Percentiles rank a stretch among this genome's conserved stretches.
These are phyloP conservation scores for Baryphthengus martii DNA, from an alignment of 2,113 vertebrate genomes.

Conservation along the genomic window DNA sequence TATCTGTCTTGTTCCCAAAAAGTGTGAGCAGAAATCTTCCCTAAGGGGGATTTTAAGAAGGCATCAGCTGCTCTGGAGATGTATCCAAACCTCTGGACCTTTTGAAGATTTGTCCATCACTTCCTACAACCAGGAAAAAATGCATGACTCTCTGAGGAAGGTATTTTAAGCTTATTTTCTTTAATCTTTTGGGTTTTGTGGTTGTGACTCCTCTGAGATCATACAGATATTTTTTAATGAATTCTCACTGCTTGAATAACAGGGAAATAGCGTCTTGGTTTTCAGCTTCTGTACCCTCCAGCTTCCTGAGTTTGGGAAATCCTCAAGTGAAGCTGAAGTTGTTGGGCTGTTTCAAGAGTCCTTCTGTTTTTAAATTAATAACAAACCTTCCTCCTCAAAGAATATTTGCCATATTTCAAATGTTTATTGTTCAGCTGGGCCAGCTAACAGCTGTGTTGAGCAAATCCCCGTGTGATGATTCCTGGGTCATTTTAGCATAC, in stretches of 20 bases:
- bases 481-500: conserved; percentile 33
- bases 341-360: background rate
- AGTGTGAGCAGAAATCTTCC: background rate
- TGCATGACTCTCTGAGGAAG: conserved; percentile 46
- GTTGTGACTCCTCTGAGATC: conserved; percentile 35
- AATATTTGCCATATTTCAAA: conserved; percentile 44
- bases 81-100: conserved; percentile 11
- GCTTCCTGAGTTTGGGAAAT: background rate
- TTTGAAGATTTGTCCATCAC: conserved; percentile 17
- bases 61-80: background rate
- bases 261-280: background rate
- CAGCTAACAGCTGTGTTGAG: conserved; percentile 41
- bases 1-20: background rate
- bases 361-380: conserved; percentile 44
- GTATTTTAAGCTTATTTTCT: conserved; percentile 62
- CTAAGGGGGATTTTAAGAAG: background rate
- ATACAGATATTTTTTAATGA: conserved; percentile 52
- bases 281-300: background rate
- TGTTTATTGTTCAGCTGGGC: conserved; percentile 50
- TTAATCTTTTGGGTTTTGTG: conserved; percentile 55
- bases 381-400: conserved; percentile 29
- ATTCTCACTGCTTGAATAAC: conserved; percentile 33
- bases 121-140: conserved; percentile 18
- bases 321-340: conserved; percentile 1
- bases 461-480: conserved; percentile 50